Base-by-base conservation (phyloP, 2,797 vertebrate species). In the Pangasius sanitwongsei region DNA sequence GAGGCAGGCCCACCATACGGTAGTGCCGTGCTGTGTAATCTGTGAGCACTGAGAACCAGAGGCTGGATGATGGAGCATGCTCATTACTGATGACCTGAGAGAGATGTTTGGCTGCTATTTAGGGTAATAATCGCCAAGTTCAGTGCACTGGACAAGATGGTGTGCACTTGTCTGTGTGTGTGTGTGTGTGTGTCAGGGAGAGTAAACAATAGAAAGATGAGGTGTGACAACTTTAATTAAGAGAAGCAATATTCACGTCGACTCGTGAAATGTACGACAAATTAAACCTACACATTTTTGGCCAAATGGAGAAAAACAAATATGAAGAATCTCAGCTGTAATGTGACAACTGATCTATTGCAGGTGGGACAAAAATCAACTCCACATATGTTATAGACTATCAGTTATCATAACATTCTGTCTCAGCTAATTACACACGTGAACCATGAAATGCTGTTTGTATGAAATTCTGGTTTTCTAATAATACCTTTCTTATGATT, bases 1-100 rank as follows among this genome's bases (percentile, higher is more conserved):
- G 83, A 77, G 69, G 65, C 65, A 72, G 85, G 48, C 34, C 70
- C 81, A 85, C 83, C 82, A 89, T 92, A 90, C 91, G 89, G 83
- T 67, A 70, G 74, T 69, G 82, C 25, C 13, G 23, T 90, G 91
- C 89, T 90, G 87, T 72, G 88, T 92, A 92, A 91, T 92, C 89
- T 87, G 89, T 90, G 90, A 86, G 82, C 91, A 90, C 90, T 88
- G 89, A 89, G 87, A 89, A 89, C 72, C 63, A 85, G 83, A 87
- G 88, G 78, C 88, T 89, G 89, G 89, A 80, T 93, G 90, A 94
- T 93, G 93, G 92, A 94, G 93, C 90, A 93, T 53, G 59, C 88
- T 94, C 92, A 93, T 95, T 95, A 94, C 92, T 89, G 90, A 75
- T 87, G 91, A 94, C 94, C 95, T 93, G 90, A 92, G 94, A 94